A percentile compares a stretch with the other conserved stretches of the same genome.
Conservation (phyloP, 64 coral and sea anemone genomes). For the Catalaphyllia jardinei region DNA sequence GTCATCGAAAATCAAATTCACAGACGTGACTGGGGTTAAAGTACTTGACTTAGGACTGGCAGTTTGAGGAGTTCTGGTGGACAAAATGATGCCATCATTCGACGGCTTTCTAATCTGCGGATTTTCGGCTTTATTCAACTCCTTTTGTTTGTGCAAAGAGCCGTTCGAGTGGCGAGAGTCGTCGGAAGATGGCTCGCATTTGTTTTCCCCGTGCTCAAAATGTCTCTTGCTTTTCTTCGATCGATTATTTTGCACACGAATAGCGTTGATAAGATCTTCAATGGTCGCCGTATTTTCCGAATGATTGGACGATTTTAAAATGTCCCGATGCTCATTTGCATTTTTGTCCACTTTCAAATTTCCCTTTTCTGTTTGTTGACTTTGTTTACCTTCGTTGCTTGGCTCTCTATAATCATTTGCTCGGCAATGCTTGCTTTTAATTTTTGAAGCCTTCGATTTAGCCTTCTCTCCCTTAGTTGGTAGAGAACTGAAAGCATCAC, state of each 20-base stretch:
- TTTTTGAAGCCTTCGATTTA: neutral
- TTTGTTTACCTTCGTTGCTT: conserved; percentile 13
- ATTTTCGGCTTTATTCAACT: neutral
- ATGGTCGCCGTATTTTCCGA: conserved; percentile 9
- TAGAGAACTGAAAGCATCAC: neutral
- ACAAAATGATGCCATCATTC: conserved; percentile 18
- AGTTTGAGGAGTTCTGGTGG: neutral
- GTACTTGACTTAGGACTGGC: conserved; percentile 36
- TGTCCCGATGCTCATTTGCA: conserved; percentile 48
- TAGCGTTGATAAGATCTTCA: conserved; percentile 42
- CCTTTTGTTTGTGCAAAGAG: neutral
- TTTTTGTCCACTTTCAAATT: conserved; percentile 13
- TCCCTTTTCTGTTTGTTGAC: conserved; percentile 35
- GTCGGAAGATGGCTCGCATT: neutral
- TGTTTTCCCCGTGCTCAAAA: neutral
- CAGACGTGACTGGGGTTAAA: conserved; percentile 49
- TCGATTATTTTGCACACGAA: conserved; percentile 28
- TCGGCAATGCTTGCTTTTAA: neutral
- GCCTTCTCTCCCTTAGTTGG: neutral
- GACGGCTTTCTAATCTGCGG: conserved; percentile 2
- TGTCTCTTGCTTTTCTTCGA: neutral
- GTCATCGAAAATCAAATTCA: conserved; percentile 63
- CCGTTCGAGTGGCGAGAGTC: neutral
- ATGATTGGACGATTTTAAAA: neutral
- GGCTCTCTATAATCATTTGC: neutral